Base-by-base conservation (phyloP, 92 coral and sea anemone species). In the Siderastrea radians region DNA sequence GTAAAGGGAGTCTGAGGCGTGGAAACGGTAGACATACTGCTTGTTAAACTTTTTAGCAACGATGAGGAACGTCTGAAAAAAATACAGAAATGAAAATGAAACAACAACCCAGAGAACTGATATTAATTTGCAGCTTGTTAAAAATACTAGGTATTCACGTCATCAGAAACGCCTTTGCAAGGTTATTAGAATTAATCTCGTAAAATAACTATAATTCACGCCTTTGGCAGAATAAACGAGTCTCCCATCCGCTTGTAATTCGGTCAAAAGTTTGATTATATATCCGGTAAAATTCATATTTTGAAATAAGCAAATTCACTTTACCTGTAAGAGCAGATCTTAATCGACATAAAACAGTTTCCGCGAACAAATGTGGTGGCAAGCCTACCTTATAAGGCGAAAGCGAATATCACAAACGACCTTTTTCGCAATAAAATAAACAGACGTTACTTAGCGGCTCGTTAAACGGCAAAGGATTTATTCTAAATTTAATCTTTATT, bases 41-140 rank as follows among this genome's bases (percentile, higher is more conserved):
- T 96, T 90, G 82, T 95, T 95, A 78, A 98, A 96, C 90, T 96
- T 96, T 77, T 89, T 98, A n/a, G 99, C 99, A 55, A 98, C 96
- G 51, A 98, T 96, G 53, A 96, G 96, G 85, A 95, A 97, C 49
- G 99, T 97, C 99, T 95, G 92, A n/a, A 86, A 76, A 79, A 75
- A 68, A 80, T 7, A 84, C 50, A 14, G 0, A 48, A 48, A 60
- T 17, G 26, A 17, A 71, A 17, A 83, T 46, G 48, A 72, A 57
- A 46, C 50, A 44, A 73, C 51, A 61, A 13, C 81, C 19, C 1
- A 60, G 45, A 84, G 66, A 49, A 47, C 60, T 50, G 15, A 58
- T 82, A 45, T n/a, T 7, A n/a, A 69, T 69, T 70, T 82, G 46
- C 16, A 70, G 58, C 78, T 57, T 46, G 68, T 69, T 82, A 69